Evolutionary conservation across 2,888 invertebrate genomes (phyloP).

Genomic region (Sesia bembeciformis): DNA sequence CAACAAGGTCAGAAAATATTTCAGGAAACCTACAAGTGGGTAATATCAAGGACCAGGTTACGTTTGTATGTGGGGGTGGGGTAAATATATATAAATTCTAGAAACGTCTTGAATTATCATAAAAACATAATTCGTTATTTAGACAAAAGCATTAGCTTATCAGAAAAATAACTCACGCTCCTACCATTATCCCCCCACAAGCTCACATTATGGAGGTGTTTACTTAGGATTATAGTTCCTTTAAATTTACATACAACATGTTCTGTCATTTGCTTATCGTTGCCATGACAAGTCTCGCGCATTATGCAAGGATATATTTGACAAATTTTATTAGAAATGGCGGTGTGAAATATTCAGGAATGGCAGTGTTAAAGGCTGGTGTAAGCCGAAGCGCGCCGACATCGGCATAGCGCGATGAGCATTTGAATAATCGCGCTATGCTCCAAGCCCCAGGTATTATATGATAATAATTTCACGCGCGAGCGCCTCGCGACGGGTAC

Average conservation of each 20-base stretch:
- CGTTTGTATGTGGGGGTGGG: neutral
- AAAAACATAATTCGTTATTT: constrained; percentile 21
- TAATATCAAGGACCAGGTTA: no score
- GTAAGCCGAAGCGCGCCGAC: constrained; percentile 17
- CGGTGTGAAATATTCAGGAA: constrained; percentile 47
- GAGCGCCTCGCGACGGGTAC: constrained; percentile 44
- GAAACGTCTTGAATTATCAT: neutral
- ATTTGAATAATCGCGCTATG: constrained; percentile 69
- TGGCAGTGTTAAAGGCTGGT: constrained; percentile 32
- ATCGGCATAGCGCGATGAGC: constrained; percentile 38
- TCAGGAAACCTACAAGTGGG: no score
- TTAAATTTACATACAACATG: constrained; percentile 66
- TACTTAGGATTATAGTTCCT: constrained; percentile 56
- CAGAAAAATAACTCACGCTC: constrained; percentile 49
- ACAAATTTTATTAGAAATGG: constrained; percentile 54
- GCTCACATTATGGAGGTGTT: constrained; percentile 53
- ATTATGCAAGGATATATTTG: constrained; percentile 38
- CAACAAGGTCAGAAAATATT: no score
- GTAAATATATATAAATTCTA: neutral
- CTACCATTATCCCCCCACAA: constrained; percentile 39
- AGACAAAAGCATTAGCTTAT: constrained; percentile 47
- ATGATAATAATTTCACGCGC: constrained; percentile 73
- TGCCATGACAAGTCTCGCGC: constrained; percentile 64
- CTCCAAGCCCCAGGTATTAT: constrained; percentile 55
- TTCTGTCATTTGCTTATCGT: constrained; percentile 72